Evolutionary conservation across 2,888 invertebrate species (phyloP), one percentile per base, ranked within the genome.

Genomic region (Drosophila monieri): DNA sequence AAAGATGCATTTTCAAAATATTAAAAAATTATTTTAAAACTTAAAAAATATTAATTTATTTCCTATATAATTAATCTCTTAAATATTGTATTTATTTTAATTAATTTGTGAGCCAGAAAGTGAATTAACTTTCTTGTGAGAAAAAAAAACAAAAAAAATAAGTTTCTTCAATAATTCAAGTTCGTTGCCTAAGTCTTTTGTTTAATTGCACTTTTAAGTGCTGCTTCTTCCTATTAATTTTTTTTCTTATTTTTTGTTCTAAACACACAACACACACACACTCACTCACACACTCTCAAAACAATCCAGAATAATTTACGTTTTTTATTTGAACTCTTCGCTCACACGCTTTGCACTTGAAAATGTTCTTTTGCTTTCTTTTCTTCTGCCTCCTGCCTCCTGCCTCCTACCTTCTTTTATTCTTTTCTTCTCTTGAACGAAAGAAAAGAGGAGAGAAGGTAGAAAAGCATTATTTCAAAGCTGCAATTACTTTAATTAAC

Each of bases 131-230:
- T 21, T 6, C 43, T 23, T 39, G 49, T 51, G 49, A 30, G 43
- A 37, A 39, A 66, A 14, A 12, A 35, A 35, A 32, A 23, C n/a
- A 39, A 66, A 14, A 12, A 35, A 35, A 35, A 25, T 9, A 27
- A 23, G 9, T n/a, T 15, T 23, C 10, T n/a, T 12, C 68, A 9
- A 27, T 39, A 8, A n/a, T n/a, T 66, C 67, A 80, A 83, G 83
- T 83, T 83, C 77, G 88, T 83, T 83, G 85, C 83, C 73, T 87
- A 87, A 83, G 85, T 83, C 83, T 87, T 85, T 87, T 85, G 83
- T 77, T 83, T 70, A 52, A 37, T 48, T 47, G 39, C 51, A 18
- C 15, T 14, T 10, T 23, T 32, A 6, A 4, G 27, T 9, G 27
- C 27, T 27, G 27, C 27, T 27, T n/a, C 23, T 12, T 47, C 21